Percentiles rank a stretch among this genome's conserved stretches.
These are phyloP conservation scores for Chymomyza amoena DNA, from an alignment of 2,888 invertebrate species.

Conservation along the genomic window DNA sequence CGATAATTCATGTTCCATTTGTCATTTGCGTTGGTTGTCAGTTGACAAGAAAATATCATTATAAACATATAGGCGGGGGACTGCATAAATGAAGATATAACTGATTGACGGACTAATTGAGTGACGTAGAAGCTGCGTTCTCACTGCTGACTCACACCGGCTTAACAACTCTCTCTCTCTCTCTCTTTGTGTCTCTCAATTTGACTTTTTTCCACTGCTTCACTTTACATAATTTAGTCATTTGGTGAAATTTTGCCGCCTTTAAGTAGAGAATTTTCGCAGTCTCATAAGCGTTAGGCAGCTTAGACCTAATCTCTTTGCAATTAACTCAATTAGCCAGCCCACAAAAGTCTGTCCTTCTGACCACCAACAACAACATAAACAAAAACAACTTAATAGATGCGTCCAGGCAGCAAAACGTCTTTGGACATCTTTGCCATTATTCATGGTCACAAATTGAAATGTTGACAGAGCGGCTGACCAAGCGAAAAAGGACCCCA, in stretches of 20 bases:
- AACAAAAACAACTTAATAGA: background rate
- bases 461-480: constrained; percentile 24
- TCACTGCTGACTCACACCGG: background rate
- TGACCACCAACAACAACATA: background rate
- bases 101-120: constrained; percentile 28
- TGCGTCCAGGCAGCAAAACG: background rate
- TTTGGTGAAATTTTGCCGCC: background rate
- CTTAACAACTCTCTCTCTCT: background rate
- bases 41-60: constrained; percentile 57
- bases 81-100: constrained; percentile 19
- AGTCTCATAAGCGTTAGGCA: constrained; percentile 1
- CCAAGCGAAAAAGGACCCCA: background rate
- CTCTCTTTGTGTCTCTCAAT: background rate
- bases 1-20: constrained; percentile 32
- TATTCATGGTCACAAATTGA: constrained; percentile 51
- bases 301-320: constrained; percentile 37
- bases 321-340: constrained; percentile 59
- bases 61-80: constrained; percentile 10
- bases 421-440: constrained; percentile 29
- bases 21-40: constrained; percentile 41
- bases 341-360: constrained; percentile 29
- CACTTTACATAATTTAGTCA: background rate
- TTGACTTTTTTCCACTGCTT: background rate
- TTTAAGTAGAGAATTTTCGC: background rate
- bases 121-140: background rate